A percentile compares a stretch with the other conserved stretches of the same genome.
These are phyloP conservation scores for Drosophila eohydei DNA, from an alignment of 2,888 invertebrate species.

Conservation along the genomic window DNA sequence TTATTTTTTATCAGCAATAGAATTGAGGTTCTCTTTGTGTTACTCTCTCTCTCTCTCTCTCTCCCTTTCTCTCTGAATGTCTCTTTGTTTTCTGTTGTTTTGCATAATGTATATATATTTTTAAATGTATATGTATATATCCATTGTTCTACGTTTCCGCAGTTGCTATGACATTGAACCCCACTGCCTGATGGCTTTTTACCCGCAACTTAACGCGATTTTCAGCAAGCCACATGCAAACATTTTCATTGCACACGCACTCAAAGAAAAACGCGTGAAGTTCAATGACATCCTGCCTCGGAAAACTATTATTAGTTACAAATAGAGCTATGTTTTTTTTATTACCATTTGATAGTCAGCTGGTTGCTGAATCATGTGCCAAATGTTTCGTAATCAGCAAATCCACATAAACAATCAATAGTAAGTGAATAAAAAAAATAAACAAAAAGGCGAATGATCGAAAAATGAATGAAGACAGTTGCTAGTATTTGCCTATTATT, in stretches of 20 bases:
- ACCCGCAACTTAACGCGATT: slow-evolving; percentile 11
- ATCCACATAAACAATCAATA: slow-evolving; percentile 7
- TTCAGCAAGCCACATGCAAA: slow-evolving; percentile 12
- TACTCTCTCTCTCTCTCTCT: neutral
- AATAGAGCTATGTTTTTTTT: slow-evolving; percentile 3
- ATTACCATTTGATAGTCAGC: neutral
- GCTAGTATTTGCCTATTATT: neutral
- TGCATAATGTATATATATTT: slow-evolving; percentile 22
- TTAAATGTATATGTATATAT: slow-evolving; percentile 26
- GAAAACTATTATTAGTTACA: slow-evolving; percentile 1
- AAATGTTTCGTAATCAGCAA: slow-evolving; percentile 12
- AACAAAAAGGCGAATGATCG: neutral
- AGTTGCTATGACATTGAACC: slow-evolving; percentile 44
- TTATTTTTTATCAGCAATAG: slow-evolving; percentile 42
- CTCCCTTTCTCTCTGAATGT: slow-evolving; percentile 2
- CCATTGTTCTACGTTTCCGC: slow-evolving; percentile 35
- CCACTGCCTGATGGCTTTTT: slow-evolving; percentile 13
- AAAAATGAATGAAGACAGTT: neutral
- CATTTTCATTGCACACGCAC: slow-evolving; percentile 6
- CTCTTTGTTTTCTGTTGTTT: slow-evolving; percentile 36
- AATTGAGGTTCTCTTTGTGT: slow-evolving; percentile 2
- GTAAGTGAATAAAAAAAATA: slow-evolving; percentile 3
- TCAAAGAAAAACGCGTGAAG: neutral
- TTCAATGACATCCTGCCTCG: slow-evolving; percentile 14
- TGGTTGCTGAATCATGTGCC: neutral